phyloP scores from a whole-genome alignment of 2,113 vertebrate genomes.

The Neomonachus schauinslandi region DNA sequence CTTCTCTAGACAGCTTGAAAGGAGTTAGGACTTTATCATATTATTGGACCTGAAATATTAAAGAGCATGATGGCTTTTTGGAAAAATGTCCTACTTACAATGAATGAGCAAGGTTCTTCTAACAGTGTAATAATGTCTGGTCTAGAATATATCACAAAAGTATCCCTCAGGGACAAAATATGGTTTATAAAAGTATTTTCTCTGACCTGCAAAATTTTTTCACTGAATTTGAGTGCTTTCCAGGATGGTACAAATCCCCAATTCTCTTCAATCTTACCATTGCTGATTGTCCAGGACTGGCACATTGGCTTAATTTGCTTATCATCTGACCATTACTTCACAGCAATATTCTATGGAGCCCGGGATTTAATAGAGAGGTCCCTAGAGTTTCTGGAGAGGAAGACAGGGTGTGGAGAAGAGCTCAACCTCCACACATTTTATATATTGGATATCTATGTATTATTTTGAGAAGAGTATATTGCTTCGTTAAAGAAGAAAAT shows the following conservation, averaged over 20 bases:
- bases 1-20: neutral
- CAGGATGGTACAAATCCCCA: neutral
- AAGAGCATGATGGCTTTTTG: neutral
- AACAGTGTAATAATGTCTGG: neutral
- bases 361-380: neutral
- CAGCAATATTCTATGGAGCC: neutral
- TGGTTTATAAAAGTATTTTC: neutral
- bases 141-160: neutral
- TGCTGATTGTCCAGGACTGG: neutral
- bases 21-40: neutral
- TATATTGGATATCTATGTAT: neutral
- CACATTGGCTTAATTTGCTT: neutral
- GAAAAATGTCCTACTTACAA: neutral
- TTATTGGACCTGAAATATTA: neutral
- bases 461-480: neutral
- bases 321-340: neutral
- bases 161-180: neutral
- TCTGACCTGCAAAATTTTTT: neutral
- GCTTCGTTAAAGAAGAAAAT: neutral
- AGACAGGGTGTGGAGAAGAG: neutral
- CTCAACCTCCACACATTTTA: neutral
- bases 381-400: neutral
- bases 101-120: neutral
- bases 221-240: neutral
- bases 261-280: neutral